These are phyloP conservation scores for Encarsia formosa DNA, from an alignment of 2,888 invertebrate species.

Conservation along the genomic window DNA sequence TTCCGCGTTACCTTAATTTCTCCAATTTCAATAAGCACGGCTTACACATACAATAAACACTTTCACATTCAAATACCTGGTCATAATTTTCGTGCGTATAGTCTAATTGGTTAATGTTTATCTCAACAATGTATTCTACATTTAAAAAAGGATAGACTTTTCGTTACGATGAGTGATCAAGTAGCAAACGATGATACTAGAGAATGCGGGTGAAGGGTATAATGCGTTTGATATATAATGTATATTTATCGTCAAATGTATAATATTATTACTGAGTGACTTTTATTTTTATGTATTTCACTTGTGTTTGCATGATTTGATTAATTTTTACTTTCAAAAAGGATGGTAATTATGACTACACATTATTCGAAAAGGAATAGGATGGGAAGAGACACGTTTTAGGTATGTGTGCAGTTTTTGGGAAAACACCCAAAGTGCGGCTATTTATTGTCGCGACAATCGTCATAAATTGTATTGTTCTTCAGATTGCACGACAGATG, in stretches of 20 bases:
- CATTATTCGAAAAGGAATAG: conserved; percentile 12
- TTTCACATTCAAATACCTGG: conserved; percentile 22
- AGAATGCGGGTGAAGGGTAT: conserved; percentile 26
- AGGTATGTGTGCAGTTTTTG: conserved; percentile 19
- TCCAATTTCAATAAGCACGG: conserved; percentile 19
- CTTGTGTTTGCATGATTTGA: not conserved
- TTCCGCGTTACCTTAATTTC: not conserved
- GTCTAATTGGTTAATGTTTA: conserved; percentile 24
- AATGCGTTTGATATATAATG: conserved; percentile 18
- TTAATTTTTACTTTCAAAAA: conserved; percentile 15
- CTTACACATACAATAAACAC: conserved; percentile 21
- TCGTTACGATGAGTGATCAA: conserved; percentile 29
- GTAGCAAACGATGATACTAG: conserved; percentile 28
- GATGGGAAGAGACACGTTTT: conserved; percentile 18
- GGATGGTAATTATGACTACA: conserved; percentile 17
- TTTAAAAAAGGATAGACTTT: conserved; percentile 29
- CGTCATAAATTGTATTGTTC: conserved; percentile 13
- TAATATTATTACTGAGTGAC: conserved; percentile 18
- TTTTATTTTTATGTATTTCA: conserved; percentile 18
- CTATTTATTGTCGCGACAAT: conserved; percentile 19
- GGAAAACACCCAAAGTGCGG: conserved; percentile 22
- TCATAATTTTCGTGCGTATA: conserved; percentile 17
- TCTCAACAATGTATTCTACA: conserved; percentile 27
- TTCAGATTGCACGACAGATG: conserved; percentile 18
- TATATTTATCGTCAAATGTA: too few relatives aligned